Evolutionary conservation across 2,113 vertebrate species (phyloP).

Genomic region (Tiliqua scincoides): DNA sequence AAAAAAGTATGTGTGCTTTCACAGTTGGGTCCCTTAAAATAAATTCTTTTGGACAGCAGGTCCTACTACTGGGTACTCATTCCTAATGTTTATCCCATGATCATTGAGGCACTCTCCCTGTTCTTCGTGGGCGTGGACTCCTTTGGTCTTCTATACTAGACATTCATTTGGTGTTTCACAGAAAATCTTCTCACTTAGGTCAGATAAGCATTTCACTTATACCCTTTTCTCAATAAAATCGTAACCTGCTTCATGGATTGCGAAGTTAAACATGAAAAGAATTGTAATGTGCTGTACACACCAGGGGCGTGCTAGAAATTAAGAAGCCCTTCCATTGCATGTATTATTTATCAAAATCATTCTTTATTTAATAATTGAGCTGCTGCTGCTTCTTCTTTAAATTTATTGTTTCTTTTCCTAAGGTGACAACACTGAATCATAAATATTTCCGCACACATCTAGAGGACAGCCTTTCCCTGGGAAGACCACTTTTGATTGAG

Average conservation of each 20-base stretch:
- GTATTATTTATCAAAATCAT: no score
- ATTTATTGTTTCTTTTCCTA: constrained; percentile 27
- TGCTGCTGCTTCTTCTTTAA: background rate
- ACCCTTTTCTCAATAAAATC: background rate
- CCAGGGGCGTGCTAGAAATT: background rate
- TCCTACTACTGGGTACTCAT: background rate
- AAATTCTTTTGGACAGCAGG: background rate
- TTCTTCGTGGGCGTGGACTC: no score
- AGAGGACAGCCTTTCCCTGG: constrained; percentile 79
- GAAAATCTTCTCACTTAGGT: background rate
- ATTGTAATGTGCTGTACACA: background rate
- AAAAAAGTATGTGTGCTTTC: background rate
- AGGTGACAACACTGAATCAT: constrained; percentile 80
- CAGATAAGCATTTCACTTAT: background rate
- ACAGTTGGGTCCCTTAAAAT: no score
- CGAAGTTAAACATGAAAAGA: background rate
- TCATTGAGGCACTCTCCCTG: background rate
- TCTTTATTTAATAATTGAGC: background rate
- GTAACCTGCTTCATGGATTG: background rate
- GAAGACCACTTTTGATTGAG: constrained; percentile 79
- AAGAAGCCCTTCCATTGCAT: background rate
- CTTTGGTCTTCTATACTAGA: background rate
- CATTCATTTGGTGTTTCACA: background rate
- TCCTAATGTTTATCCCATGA: background rate
- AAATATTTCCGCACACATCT: constrained; percentile 81